phyloP scores from a whole-genome alignment of 2,888 invertebrate genomes.

The Monopis laevigella region DNA sequence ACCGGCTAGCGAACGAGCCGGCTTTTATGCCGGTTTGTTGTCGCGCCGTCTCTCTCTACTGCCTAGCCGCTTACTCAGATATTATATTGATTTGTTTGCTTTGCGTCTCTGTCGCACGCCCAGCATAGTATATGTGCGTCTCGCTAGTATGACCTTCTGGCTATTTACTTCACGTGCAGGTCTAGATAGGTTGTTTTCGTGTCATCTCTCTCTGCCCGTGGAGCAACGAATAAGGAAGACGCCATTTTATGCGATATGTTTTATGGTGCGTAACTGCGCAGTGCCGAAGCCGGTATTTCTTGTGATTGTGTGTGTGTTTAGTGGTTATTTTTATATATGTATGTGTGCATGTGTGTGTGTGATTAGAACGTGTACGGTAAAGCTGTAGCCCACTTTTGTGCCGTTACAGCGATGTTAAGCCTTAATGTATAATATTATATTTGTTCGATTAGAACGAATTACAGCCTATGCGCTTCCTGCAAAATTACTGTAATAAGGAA shows the following conservation, averaged over 20 bases:
- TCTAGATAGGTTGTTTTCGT: constrained; percentile 57
- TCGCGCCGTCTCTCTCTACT: constrained; percentile 56
- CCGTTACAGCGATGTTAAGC: constrained; percentile 12
- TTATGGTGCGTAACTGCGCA: constrained; percentile 27
- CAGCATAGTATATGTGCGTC: constrained; percentile 39
- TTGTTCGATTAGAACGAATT: no score
- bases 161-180: constrained; percentile 49
- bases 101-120: constrained; percentile 56
- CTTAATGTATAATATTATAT: constrained; percentile 1
- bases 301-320: not conserved
- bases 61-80: constrained; percentile 36
- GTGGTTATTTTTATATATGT: no score
- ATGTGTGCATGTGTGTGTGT: constrained; percentile 5
- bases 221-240: constrained; percentile 41
- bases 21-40: constrained; percentile 62
- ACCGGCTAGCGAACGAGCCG: constrained; percentile 24
- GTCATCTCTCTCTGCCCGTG: constrained; percentile 50
- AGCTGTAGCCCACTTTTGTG: constrained; percentile 8
- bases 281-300: constrained; percentile 10
- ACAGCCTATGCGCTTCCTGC: no score
- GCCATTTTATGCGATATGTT: constrained; percentile 24
- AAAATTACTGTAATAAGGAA: no score
- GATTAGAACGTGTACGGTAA: constrained; percentile 4
- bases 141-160: constrained; percentile 54
- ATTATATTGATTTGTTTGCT: constrained; percentile 69